phyloP scores from a whole-genome alignment of 2,113 vertebrate genomes.

The Clarias macrocephalus region DNA sequence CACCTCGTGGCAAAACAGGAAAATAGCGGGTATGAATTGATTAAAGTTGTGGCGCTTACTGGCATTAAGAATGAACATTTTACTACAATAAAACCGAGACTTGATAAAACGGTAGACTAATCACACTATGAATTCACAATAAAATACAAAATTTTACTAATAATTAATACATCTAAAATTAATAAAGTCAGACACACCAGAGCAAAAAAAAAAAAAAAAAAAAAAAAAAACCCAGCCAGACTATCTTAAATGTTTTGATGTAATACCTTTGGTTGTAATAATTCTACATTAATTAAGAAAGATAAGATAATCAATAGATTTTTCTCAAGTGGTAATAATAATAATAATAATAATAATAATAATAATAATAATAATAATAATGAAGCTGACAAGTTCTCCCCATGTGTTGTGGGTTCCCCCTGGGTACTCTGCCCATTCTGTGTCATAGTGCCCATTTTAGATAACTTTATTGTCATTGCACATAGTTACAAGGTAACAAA shows the following conservation, averaged over 20 bases:
- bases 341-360: neutral
- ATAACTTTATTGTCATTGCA: no score
- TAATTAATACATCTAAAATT: neutral
- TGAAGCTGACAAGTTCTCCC: no score
- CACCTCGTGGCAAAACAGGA: neutral
- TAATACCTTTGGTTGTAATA: neutral
- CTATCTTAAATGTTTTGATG: neutral
- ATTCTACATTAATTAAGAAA: neutral
- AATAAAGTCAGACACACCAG: neutral
- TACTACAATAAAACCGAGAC: neutral
- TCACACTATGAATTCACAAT: neutral
- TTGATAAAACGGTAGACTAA: neutral
- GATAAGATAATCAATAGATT: neutral
- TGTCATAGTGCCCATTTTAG: no score
- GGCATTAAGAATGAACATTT: neutral
- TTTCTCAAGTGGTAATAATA: neutral
- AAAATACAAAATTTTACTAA: neutral
- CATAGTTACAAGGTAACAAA: no score
- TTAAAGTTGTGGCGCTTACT: neutral
- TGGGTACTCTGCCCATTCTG: no score
- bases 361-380: no score
- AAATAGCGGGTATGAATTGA: neutral
- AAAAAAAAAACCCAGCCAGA: no score
- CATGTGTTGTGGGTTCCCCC: no score
- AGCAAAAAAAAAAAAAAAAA: no score